Percentiles rank a stretch among this genome's conserved stretches.
These are phyloP conservation scores for Leucoma salicis DNA, from an alignment of 2,888 invertebrate genomes.

Conservation along the genomic window DNA sequence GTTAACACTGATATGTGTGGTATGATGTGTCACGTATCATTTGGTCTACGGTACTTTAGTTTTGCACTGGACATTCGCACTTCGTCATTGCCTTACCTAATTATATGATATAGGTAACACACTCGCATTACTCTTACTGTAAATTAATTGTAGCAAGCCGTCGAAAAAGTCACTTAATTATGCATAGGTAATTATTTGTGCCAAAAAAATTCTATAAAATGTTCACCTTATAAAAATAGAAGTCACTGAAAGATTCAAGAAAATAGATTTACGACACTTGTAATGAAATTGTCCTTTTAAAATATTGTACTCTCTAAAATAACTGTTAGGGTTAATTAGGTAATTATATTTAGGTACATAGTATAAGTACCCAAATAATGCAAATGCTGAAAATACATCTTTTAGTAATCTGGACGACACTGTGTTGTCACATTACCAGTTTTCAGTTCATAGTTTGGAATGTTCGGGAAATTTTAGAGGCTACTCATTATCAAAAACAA, in stretches of 20 bases:
- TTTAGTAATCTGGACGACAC: too few species aligned
- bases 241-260: constrained; percentile 36
- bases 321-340: too few species aligned
- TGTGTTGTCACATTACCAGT: not conserved
- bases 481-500: constrained; percentile 27
- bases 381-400: too few species aligned
- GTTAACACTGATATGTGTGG: constrained; percentile 77
- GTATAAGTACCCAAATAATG: too few species aligned
- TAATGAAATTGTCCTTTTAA: constrained; percentile 10
- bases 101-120: constrained; percentile 22
- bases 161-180: constrained; percentile 15
- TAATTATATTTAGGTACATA: too few species aligned
- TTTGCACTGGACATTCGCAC: constrained; percentile 40
- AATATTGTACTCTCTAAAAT: too few species aligned
- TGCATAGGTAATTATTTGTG: constrained; percentile 25
- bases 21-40: constrained; percentile 75
- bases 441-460: too few species aligned
- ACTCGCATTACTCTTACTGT: constrained; percentile 20
- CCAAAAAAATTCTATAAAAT: constrained; percentile 30
- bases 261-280: constrained; percentile 35
- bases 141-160: constrained; percentile 23
- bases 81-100: constrained; percentile 30
- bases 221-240: constrained; percentile 41
- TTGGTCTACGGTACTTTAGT: constrained; percentile 55
- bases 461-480: constrained; percentile 27